Conservation (phyloP, 2,888 invertebrate species). For the Crioceris asparagi region DNA sequence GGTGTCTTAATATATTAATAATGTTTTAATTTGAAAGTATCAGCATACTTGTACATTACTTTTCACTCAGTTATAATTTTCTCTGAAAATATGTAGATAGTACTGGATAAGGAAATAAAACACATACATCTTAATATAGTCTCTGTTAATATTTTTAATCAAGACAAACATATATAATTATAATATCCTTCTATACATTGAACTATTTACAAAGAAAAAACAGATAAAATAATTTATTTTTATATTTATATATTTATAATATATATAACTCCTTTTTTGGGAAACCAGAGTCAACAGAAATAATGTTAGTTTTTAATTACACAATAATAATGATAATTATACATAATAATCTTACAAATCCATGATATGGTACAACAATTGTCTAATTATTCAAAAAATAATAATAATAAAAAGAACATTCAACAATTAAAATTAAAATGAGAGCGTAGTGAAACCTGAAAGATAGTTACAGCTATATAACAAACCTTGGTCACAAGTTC, state of each 20-base stretch:
- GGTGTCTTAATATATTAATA: too few species aligned
- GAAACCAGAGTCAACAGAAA: conserved; percentile 34
- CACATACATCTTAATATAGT: conserved; percentile 26
- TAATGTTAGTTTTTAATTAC: conserved; percentile 29
- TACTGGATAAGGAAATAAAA: conserved; percentile 15
- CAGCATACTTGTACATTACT: too few species aligned
- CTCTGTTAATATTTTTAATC: conserved; percentile 41
- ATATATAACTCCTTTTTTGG: conserved; percentile 30
- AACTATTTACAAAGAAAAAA: conserved; percentile 43
- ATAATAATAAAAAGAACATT: conserved; percentile 30
- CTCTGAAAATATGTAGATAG: too few species aligned
- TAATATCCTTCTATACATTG: conserved; percentile 42
- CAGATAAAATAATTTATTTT: conserved; percentile 40
- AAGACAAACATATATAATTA: conserved; percentile 42
- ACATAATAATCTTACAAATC: conserved; percentile 35
- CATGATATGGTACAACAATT: conserved; percentile 40
- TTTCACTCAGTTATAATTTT: too few species aligned
- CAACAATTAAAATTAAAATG: conserved; percentile 29
- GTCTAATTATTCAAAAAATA: conserved; percentile 20
- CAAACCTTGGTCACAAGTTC: too few species aligned
- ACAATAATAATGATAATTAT: too few species aligned
- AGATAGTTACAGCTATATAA: too few species aligned
- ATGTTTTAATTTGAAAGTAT: too few species aligned
- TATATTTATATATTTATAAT: too few species aligned
- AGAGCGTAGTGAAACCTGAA: conserved; percentile 22